Evolutionary conservation across 1,140 invertebrate genomes (phyloP).

Genomic region (Neomicropteryx cornuta): DNA sequence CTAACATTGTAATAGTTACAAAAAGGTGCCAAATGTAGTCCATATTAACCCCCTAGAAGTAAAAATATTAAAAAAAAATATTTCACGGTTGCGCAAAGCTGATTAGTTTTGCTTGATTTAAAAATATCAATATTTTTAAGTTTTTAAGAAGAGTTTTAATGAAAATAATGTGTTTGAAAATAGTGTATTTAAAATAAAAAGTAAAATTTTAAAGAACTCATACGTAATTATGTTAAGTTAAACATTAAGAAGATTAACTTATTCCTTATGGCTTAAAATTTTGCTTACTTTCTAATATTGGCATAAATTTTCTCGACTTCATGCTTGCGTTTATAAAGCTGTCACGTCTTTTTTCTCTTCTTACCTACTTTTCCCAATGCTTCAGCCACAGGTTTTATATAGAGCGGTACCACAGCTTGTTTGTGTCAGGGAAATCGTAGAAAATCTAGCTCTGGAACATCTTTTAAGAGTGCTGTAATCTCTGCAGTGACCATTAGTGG

Average conservation of each 20-base stretch:
- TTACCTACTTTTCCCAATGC: background rate
- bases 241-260: background rate
- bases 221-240: too few species aligned
- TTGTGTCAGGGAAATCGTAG: background rate
- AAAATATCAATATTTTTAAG: too few species aligned
- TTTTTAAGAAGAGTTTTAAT: background rate
- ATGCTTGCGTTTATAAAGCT: background rate
- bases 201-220: too few species aligned
- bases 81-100: too few species aligned
- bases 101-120: too few species aligned
- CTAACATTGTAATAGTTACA: too few species aligned
- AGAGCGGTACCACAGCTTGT: too few species aligned
- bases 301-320: background rate
- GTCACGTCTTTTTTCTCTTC: background rate
- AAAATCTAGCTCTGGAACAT: background rate
- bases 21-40: too few species aligned
- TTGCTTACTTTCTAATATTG: background rate
- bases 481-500: background rate
- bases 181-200: background rate
- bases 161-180: background rate
- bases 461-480: background rate
- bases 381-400: background rate
- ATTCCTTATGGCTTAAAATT: background rate
- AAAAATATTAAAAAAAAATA: too few species aligned
- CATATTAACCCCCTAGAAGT: too few species aligned